phyloP scores from a whole-genome alignment of 2,888 invertebrate genomes.

The Caenorhabditis macrosperma region DNA sequence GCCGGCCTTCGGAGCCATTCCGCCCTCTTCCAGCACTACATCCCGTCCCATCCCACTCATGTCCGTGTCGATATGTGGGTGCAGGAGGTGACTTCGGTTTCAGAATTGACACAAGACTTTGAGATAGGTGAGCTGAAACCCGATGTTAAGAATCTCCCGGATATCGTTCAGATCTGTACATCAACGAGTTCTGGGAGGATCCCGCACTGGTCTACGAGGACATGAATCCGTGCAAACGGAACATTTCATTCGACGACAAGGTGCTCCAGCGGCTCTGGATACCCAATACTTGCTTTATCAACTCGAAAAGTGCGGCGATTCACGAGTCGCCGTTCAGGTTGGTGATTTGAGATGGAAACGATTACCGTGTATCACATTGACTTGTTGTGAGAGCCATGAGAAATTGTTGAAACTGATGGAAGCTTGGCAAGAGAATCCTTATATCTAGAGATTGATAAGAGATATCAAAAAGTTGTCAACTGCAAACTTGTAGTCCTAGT shows the following conservation, averaged over 20 bases:
- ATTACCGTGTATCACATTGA: too few species aligned
- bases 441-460: too few species aligned
- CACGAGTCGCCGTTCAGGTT: slow-evolving; percentile 79
- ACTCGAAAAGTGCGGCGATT: slow-evolving; percentile 79
- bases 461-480: too few species aligned
- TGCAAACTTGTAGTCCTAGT: too few species aligned
- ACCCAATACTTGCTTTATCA: slow-evolving; percentile 79
- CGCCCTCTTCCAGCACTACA: slow-evolving; percentile 76
- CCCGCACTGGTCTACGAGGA: slow-evolving; percentile 78
- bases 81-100: slow-evolving; percentile 80
- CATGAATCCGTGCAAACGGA: slow-evolving; percentile 80
- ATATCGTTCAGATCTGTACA: slow-evolving; percentile 75
- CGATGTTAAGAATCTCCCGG: neutral
- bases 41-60: slow-evolving; percentile 78
- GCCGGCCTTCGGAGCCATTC: too few species aligned
- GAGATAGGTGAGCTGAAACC: slow-evolving; percentile 75
- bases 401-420: too few species aligned
- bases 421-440: too few species aligned
- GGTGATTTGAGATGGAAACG: neutral
- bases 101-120: slow-evolving; percentile 80
- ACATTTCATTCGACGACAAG: slow-evolving; percentile 80
- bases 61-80: slow-evolving; percentile 80
- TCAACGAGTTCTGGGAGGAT: slow-evolving; percentile 80
- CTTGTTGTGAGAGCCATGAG: too few species aligned
- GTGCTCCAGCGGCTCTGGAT: slow-evolving; percentile 79